These are phyloP conservation scores for Cybosia mesomella DNA, from an alignment of 2,888 invertebrate species.

Conservation along the genomic window DNA sequence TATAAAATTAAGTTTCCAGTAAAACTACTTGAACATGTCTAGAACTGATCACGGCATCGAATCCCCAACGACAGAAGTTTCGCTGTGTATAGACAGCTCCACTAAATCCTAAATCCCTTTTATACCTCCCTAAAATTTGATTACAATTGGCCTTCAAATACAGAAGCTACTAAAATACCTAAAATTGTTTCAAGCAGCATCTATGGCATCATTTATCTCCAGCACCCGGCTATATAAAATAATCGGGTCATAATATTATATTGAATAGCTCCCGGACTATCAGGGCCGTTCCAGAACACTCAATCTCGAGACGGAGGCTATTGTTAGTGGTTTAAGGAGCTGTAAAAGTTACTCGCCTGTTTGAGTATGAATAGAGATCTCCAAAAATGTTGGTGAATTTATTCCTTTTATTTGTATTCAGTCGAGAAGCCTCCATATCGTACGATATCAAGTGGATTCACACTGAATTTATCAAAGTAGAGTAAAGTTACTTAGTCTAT, in stretches of 20 bases:
- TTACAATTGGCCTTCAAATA: not conserved
- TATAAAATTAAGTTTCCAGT: too few relatives aligned
- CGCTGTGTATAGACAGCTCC: too few relatives aligned
- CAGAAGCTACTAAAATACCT: not conserved
- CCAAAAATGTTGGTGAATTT: not conserved
- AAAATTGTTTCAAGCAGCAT: not conserved
- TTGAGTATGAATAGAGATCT: slow-evolving; percentile 7
- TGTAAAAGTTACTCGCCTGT: not conserved
- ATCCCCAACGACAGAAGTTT: too few relatives aligned
- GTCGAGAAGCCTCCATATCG: not conserved
- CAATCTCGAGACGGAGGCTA: slow-evolving; percentile 18
- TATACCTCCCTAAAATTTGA: not conserved
- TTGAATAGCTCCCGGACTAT: slow-evolving; percentile 6
- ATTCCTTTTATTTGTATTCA: not conserved
- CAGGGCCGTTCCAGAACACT: slow-evolving; percentile 25
- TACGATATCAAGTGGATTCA: not conserved
- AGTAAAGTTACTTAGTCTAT: not conserved
- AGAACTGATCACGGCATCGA: too few relatives aligned
- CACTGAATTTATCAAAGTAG: not conserved
- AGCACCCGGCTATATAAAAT: slow-evolving; percentile 13
- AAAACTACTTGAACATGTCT: too few relatives aligned
- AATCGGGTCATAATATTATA: slow-evolving; percentile 20
- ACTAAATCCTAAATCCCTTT: too few relatives aligned
- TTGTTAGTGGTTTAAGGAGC: slow-evolving; percentile 8
- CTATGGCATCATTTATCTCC: not conserved